Percentiles rank a stretch among this genome's conserved stretches.
phyloP scores from a whole-genome alignment of 2,113 vertebrate species.

The Thunnus thynnus region DNA sequence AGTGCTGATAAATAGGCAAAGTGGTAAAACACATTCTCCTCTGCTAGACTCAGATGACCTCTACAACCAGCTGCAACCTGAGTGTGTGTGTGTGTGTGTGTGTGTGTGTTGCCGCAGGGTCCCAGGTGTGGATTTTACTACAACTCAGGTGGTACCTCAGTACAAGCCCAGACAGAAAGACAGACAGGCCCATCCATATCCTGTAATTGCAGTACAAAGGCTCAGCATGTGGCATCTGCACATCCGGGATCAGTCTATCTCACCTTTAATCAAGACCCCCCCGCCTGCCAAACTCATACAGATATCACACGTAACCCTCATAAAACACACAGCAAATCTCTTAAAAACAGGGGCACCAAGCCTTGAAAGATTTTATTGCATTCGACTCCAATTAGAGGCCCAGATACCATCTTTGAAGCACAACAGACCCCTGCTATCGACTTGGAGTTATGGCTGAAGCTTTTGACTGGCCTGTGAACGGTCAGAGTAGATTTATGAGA shows the following conservation, averaged over 20 bases:
- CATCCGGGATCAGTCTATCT: slow-evolving; percentile 55
- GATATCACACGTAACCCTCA: slow-evolving; percentile 47
- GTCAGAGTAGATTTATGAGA: slow-evolving; percentile 56
- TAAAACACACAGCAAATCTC: slow-evolving; percentile 41
- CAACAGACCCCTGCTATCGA: slow-evolving; percentile 34
- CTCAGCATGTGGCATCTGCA: slow-evolving; percentile 41
- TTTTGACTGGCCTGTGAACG: slow-evolving; percentile 46
- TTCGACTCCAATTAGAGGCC: slow-evolving; percentile 54
- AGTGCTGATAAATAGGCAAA: slow-evolving; percentile 45
- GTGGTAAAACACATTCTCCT: slow-evolving; percentile 16
- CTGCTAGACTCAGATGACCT: slow-evolving; percentile 22
- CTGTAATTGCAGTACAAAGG: slow-evolving; percentile 48
- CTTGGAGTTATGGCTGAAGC: slow-evolving; percentile 23
- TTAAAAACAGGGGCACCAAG: slow-evolving; percentile 22
- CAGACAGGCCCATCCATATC: slow-evolving; percentile 45
- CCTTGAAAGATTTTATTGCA: slow-evolving; percentile 55
- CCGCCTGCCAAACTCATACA: background rate
- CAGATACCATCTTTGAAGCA: slow-evolving; percentile 63
- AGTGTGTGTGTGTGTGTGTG: slow-evolving; percentile 25
- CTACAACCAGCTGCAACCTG: slow-evolving; percentile 33
- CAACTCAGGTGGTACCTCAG: slow-evolving; percentile 51
- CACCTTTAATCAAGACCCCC: slow-evolving; percentile 50
- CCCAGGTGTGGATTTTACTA: slow-evolving; percentile 69
- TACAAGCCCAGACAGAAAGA: slow-evolving; percentile 72
- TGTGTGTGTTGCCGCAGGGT: slow-evolving; percentile 54